Evolutionary conservation across 2,888 invertebrate species (phyloP).

Genomic region (Ernsta delagoae): DNA sequence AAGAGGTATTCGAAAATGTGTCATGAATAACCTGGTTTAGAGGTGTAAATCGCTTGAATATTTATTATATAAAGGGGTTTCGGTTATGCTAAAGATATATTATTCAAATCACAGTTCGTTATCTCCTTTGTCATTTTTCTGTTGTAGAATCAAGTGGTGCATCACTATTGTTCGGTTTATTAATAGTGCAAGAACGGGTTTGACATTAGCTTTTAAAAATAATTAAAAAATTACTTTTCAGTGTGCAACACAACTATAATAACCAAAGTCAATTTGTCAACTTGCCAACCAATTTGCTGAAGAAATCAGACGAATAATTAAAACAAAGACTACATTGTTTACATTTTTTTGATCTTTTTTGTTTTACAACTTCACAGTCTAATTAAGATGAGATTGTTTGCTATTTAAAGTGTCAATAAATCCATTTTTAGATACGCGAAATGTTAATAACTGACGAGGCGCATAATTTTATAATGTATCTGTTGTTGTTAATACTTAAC

Average conservation of each 20-base stretch:
- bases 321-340: too few relatives aligned
- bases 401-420: too few relatives aligned
- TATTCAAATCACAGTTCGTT: constrained; percentile 34
- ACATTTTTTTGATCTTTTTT: too few relatives aligned
- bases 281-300: neutral
- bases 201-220: neutral
- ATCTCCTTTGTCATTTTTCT: constrained; percentile 32
- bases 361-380: too few relatives aligned
- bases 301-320: neutral
- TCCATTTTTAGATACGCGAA: too few relatives aligned
- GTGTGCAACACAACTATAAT: too few relatives aligned
- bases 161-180: constrained; percentile 37
- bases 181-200: constrained; percentile 38
- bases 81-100: constrained; percentile 12
- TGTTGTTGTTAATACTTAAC: too few relatives aligned
- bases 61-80: neutral
- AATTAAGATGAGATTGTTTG: too few relatives aligned
- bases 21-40: neutral
- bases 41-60: constrained; percentile 13
- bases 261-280: too few relatives aligned
- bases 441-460: too few relatives aligned
- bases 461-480: too few relatives aligned
- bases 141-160: constrained; percentile 42
- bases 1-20: constrained; percentile 1
- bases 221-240: too few relatives aligned